Percentiles rank a stretch among this genome's conserved stretches.
phyloP scores from a whole-genome alignment of 2,797 vertebrate genomes.

The Tinamus major region DNA sequence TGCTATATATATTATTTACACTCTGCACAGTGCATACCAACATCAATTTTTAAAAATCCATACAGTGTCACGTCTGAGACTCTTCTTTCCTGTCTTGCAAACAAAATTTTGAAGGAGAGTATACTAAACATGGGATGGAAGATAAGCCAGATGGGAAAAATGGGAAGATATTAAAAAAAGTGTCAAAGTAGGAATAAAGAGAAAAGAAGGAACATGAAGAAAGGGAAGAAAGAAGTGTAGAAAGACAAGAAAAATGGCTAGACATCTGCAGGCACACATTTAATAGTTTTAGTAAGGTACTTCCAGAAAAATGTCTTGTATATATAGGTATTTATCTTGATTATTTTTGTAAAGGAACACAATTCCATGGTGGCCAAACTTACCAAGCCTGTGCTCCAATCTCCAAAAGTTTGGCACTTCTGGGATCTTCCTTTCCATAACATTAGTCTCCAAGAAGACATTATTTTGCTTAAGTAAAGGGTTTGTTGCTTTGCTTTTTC shows the following conservation, averaged over 20 bases:
- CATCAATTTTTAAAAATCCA: background rate
- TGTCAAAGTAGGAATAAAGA: background rate
- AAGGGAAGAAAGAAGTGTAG: background rate
- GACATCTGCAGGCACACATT: background rate
- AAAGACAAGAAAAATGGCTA: background rate
- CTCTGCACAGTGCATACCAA: background rate
- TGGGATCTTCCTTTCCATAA: background rate
- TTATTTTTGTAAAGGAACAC: background rate
- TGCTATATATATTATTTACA: background rate
- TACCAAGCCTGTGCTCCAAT: background rate
- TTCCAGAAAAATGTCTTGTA: background rate
- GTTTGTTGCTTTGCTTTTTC: background rate
- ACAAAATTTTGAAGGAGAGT: background rate
- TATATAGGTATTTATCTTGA: background rate
- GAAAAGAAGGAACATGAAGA: background rate
- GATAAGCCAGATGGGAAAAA: background rate
- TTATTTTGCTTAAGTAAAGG: background rate
- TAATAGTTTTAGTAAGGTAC: background rate
- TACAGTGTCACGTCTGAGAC: background rate
- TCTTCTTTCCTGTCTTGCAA: background rate
- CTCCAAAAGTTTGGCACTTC: slow-evolving; percentile 7
- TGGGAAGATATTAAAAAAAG: background rate
- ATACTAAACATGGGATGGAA: background rate
- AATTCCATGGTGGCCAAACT: background rate
- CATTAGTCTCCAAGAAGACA: background rate